These are phyloP conservation scores for Enteromius fasciolatus DNA, from an alignment of 2,797 vertebrate genomes.

Conservation along the genomic window DNA sequence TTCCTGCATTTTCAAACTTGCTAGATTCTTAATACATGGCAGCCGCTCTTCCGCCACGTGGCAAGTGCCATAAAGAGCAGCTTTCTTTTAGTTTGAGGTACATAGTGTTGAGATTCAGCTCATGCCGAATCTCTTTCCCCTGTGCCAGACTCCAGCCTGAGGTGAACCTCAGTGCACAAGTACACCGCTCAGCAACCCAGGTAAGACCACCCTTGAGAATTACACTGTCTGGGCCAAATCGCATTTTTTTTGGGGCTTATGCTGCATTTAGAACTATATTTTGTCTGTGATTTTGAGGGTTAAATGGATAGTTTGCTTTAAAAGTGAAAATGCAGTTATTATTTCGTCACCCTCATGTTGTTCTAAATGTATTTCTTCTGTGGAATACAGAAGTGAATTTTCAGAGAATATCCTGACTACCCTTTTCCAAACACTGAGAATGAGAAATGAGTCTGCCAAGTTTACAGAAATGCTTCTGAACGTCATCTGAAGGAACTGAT, in stretches of 20 bases:
- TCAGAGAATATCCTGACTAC: not conserved
- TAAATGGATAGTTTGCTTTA: not conserved
- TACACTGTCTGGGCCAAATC: conserved; percentile 20
- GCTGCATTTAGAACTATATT: not conserved
- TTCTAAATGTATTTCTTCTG: not conserved
- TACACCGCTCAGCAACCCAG: conserved; percentile 47
- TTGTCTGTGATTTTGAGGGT: not conserved
- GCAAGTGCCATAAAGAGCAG: conserved; percentile 60
- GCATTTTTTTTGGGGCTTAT: not conserved
- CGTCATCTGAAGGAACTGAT: not conserved
- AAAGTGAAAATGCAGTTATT: not conserved
- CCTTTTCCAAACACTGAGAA: not conserved
- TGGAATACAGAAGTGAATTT: not conserved
- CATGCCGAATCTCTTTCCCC: conserved; percentile 61
- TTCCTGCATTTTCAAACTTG: conserved; percentile 41
- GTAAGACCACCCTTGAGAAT: conserved; percentile 45
- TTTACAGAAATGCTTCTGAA: not conserved
- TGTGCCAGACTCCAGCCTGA: conserved; percentile 64
- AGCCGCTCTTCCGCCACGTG: conserved; percentile 62
- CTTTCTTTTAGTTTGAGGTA: conserved; percentile 63
- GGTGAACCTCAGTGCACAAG: conserved; percentile 65
- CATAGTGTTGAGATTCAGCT: conserved; percentile 47
- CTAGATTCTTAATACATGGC: conserved; percentile 43
- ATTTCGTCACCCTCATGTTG: not conserved
- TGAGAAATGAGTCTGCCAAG: not conserved